These are phyloP conservation scores for Drosophila grimshawi DNA, from an alignment of 1,140 invertebrate species.

Conservation along the genomic window DNA sequence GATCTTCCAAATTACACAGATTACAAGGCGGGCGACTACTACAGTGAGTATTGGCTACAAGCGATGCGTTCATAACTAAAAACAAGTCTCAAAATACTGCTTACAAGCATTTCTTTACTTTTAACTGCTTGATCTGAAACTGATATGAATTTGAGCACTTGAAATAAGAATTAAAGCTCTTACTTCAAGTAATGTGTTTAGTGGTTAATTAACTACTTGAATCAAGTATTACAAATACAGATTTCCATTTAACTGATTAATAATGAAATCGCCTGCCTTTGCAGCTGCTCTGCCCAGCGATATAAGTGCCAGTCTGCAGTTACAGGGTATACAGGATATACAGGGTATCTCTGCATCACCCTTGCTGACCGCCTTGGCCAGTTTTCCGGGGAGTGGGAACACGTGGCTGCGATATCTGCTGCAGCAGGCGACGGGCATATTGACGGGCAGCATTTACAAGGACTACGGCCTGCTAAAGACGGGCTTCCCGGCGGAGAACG, in stretches of 20 bases:
- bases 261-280: background rate
- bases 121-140: no score
- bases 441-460: conserved; percentile 92
- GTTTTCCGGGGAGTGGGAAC: conserved; percentile 92
- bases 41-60: conserved; percentile 46
- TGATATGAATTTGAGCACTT: no score
- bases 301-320: conserved; percentile 47
- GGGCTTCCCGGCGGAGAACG: conserved; percentile 91
- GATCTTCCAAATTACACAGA: conserved; percentile 72
- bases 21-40: conserved; percentile 69
- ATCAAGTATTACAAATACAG: no score
- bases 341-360: conserved; percentile 43
- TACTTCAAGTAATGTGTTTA: no score
- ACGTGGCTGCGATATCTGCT: conserved; percentile 92
- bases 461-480: conserved; percentile 90
- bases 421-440: conserved; percentile 90
- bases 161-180: no score
- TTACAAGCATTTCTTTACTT: no score
- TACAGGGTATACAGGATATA: conserved; percentile 6
- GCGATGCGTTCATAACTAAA: background rate
- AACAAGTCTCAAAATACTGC: background rate
- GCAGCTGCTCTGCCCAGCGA: conserved; percentile 65
- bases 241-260: no score
- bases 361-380: conserved; percentile 87
- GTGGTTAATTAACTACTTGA: no score